phyloP scores from a whole-genome alignment of 2,113 vertebrate species.

The Phainopepla nitens region DNA sequence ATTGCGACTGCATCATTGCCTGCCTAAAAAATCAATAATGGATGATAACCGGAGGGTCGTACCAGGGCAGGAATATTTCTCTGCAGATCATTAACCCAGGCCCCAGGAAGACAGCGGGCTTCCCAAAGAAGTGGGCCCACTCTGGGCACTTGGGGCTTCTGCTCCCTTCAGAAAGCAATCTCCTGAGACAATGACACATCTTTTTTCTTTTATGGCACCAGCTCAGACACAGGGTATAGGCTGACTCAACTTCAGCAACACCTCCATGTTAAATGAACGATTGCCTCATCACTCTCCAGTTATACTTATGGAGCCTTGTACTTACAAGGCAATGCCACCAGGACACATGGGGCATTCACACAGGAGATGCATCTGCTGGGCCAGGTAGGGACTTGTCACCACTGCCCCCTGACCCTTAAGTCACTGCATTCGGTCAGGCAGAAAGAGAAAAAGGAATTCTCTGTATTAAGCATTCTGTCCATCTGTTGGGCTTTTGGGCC shows the following conservation, averaged over 20 bases:
- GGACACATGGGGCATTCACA: not conserved
- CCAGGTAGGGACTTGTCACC: not conserved
- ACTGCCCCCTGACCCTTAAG: not conserved
- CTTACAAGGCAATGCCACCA: fast-evolving
- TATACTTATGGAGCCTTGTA: fast-evolving
- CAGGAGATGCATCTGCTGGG: not conserved
- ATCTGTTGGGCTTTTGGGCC: no score
- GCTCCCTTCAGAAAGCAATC: not conserved
- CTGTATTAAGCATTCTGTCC: not conserved
- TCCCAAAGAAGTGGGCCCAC: not conserved
- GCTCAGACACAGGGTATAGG: not conserved
- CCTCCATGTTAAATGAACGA: not conserved
- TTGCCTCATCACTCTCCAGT: fast-evolving
- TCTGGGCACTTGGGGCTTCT: not conserved
- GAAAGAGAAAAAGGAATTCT: not conserved
- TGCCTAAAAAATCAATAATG: not conserved
- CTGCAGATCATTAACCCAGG: not conserved
- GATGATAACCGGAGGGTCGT: not conserved
- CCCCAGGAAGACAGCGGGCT: not conserved
- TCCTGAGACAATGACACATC: not conserved
- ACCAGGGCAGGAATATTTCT: not conserved
- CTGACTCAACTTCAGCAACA: not conserved
- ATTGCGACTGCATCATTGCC: not conserved
- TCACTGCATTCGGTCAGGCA: not conserved
- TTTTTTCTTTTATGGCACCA: not conserved